These are phyloP conservation scores for Azemiops feae DNA, from an alignment of 2,113 vertebrate genomes.

Conservation along the genomic window DNA sequence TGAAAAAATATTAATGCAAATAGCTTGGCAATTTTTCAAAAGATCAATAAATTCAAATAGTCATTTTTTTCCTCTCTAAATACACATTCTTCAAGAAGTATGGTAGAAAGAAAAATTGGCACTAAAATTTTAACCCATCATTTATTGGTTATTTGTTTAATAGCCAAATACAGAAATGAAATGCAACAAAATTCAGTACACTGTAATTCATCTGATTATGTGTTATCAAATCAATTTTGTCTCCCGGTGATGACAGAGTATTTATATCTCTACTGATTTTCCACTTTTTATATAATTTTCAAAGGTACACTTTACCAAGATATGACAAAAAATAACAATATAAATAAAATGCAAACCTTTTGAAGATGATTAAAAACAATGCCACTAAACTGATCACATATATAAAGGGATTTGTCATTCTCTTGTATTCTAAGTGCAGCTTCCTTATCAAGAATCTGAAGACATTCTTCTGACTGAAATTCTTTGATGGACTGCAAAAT, in stretches of 20 bases:
- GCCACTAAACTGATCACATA: slow-evolving; percentile 87
- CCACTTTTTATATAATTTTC: not conserved
- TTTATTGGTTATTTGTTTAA: not conserved
- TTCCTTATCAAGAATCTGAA: slow-evolving; percentile 83
- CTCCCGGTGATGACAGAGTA: not conserved
- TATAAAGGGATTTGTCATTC: slow-evolving; percentile 90
- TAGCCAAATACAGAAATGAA: not conserved
- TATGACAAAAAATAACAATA: not conserved
- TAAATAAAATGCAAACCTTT: slow-evolving; percentile 73
- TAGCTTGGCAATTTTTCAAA: not conserved
- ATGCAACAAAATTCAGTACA: not conserved
- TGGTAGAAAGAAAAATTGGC: not conserved
- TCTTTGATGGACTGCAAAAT: slow-evolving; percentile 85
- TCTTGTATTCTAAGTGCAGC: slow-evolving; percentile 76
- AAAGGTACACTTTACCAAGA: not conserved
- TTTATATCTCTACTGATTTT: not conserved
- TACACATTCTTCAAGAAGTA: not conserved
- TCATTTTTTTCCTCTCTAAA: not conserved
- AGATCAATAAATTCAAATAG: not conserved
- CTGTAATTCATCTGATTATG: not conserved
- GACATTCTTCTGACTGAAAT: slow-evolving; percentile 89
- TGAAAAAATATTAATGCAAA: not conserved
- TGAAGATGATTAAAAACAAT: slow-evolving; percentile 83
- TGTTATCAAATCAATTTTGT: not conserved
- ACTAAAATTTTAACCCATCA: not conserved